Evolutionary conservation across 2,113 vertebrate species (phyloP).

Genomic region (Macquaria australasica): DNA sequence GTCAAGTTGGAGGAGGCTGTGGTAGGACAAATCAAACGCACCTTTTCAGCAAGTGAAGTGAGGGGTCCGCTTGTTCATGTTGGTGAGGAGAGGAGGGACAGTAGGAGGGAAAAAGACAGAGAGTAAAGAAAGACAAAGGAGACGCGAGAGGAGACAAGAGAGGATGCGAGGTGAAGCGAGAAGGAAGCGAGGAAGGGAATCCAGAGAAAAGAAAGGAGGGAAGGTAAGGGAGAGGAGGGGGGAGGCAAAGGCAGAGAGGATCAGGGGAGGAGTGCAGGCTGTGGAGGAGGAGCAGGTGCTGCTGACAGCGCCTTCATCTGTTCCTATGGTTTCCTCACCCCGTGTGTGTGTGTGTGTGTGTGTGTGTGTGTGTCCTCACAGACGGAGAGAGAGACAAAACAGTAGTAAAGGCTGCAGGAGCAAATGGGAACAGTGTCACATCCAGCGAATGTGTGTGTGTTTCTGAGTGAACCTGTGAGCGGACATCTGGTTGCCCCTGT

Average conservation of each 20-base stretch:
- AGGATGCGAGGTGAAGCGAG: background rate
- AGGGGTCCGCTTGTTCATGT: background rate
- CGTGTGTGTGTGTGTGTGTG: slow-evolving; percentile 19
- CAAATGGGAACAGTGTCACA: slow-evolving; percentile 23
- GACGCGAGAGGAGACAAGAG: background rate
- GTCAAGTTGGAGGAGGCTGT: background rate
- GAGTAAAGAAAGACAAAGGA: background rate
- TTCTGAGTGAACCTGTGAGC: background rate
- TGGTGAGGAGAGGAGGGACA: too few relatives aligned
- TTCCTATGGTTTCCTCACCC: slow-evolving; percentile 53
- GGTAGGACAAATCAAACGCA: background rate
- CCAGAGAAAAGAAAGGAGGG: background rate
- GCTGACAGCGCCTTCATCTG: slow-evolving; percentile 66
- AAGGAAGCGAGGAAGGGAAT: background rate
- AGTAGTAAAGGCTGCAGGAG: slow-evolving; percentile 36
- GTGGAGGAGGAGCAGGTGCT: slow-evolving; percentile 68
- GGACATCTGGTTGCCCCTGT: background rate
- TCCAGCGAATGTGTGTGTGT: background rate
- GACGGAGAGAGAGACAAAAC: slow-evolving; percentile 29
- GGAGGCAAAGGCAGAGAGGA: slow-evolving; percentile 24
- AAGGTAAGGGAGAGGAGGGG: background rate
- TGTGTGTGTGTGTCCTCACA: slow-evolving; percentile 22
- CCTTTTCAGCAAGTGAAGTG: background rate
- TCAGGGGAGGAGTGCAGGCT: slow-evolving; percentile 10
- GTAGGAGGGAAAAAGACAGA: too few relatives aligned